Evolutionary conservation across 2,797 vertebrate species (phyloP).

Genomic region (Acridotheres tristis): DNA sequence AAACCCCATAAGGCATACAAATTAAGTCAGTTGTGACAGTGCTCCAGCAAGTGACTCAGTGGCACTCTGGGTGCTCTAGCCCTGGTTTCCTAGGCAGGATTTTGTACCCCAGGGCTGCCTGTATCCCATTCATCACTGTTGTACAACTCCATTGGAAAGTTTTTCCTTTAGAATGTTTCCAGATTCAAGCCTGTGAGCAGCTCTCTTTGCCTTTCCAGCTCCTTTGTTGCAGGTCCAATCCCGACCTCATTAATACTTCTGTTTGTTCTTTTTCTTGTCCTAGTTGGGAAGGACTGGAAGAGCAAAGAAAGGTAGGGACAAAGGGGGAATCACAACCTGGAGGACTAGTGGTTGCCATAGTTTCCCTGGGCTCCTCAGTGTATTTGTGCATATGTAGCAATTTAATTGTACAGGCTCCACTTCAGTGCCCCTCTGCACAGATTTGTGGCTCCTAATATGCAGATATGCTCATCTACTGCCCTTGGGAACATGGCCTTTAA

Average conservation of each 20-base stretch:
- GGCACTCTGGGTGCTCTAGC: background rate
- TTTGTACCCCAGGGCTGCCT: background rate
- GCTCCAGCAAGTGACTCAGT: background rate
- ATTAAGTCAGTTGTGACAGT: background rate
- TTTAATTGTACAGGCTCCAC: background rate
- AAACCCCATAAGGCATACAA: background rate
- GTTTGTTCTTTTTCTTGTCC: slow-evolving; percentile 14
- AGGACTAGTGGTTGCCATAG: background rate
- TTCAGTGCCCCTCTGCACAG: background rate
- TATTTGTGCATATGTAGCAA: background rate
- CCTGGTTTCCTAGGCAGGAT: background rate
- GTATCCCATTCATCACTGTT: background rate
- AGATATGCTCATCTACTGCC: background rate
- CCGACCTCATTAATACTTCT: background rate
- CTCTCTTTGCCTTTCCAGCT: background rate
- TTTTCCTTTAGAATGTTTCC: slow-evolving; percentile 4
- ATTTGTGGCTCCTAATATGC: background rate
- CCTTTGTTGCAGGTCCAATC: slow-evolving; percentile 1
- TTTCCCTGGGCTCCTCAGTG: background rate
- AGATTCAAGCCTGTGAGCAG: background rate
- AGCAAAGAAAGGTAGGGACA: background rate
- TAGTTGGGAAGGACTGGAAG: background rate
- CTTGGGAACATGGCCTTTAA: slow-evolving; percentile 12
- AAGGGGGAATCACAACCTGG: background rate
- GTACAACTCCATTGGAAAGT: background rate